These are phyloP conservation scores for Antennarius striatus DNA, from an alignment of 2,113 vertebrate species.

Conservation along the genomic window DNA sequence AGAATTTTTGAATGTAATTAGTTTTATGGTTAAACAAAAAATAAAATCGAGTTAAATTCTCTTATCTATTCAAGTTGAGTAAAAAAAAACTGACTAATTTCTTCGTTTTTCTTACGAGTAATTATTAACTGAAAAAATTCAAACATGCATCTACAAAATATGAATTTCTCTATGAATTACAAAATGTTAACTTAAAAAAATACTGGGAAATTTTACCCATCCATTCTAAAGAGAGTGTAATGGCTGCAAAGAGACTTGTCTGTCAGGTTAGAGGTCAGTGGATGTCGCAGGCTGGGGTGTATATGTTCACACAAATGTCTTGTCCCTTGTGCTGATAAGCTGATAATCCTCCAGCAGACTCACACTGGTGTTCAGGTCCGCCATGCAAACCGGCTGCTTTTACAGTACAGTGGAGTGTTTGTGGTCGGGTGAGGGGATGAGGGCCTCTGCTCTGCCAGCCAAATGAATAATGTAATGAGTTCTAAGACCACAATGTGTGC, in stretches of 20 bases:
- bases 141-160: too few species aligned
- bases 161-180: too few species aligned
- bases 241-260: neutral
- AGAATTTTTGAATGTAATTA: neutral
- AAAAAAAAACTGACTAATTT: neutral
- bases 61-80: too few species aligned
- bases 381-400: slow-evolving; percentile 64
- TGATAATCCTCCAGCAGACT: slow-evolving; percentile 57
- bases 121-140: too few species aligned
- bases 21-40: neutral
- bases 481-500: slow-evolving; percentile 66
- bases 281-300: neutral
- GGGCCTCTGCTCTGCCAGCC: slow-evolving; percentile 68
- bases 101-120: too few species aligned
- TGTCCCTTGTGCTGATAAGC: slow-evolving; percentile 50
- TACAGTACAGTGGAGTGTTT: slow-evolving; percentile 49
- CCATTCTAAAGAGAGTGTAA: neutral
- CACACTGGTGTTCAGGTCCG: slow-evolving; percentile 44
- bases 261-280: slow-evolving; percentile 4
- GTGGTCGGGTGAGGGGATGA: slow-evolving; percentile 67
- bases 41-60: too few species aligned
- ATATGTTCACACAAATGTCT: slow-evolving; percentile 51
- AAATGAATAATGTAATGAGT: slow-evolving; percentile 79
- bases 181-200: too few species aligned
- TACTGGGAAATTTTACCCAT: too few species aligned